phyloP scores from a whole-genome alignment of 2,113 vertebrate species.

The Upupa epops region DNA sequence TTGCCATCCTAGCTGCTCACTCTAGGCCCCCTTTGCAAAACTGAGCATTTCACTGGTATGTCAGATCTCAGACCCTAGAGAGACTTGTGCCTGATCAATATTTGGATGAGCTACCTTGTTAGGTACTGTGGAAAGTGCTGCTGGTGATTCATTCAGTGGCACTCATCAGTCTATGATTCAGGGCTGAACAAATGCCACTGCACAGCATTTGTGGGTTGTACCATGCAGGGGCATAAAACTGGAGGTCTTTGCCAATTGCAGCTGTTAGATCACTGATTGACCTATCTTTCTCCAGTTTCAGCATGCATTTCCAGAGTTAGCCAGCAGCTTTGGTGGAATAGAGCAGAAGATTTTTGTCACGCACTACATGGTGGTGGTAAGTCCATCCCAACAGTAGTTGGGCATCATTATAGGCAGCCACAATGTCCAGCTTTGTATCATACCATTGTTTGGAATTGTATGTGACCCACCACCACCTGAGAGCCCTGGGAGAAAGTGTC shows the following conservation, averaged over 20 bases:
- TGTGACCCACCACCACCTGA: rapidly evolving
- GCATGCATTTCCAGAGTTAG: neutral
- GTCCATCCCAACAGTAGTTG: neutral
- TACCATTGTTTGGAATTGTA: neutral
- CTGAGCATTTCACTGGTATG: neutral
- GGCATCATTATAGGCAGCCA: neutral
- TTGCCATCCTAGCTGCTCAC: neutral
- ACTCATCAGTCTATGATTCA: conserved; percentile 52
- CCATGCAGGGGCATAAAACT: neutral
- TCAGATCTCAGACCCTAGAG: neutral
- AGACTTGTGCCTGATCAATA: neutral
- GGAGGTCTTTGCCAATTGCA: neutral
- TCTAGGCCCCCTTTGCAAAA: neutral
- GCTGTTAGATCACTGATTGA: neutral
- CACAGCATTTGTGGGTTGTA: neutral
- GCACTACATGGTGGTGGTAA: neutral
- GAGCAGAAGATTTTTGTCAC: neutral
- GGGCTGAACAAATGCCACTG: conserved; percentile 55
- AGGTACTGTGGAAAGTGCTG: conserved; percentile 39
- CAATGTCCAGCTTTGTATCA: neutral
- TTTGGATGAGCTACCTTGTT: conserved; percentile 41
- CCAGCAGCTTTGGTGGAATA: neutral
- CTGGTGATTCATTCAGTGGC: conserved; percentile 53
- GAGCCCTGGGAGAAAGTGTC: rapidly evolving
- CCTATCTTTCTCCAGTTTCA: neutral